Evolutionary conservation across 1,140 invertebrate genomes (phyloP), one percentile per base, ranked within the genome.

Genomic region (Gryon sp.): DNA sequence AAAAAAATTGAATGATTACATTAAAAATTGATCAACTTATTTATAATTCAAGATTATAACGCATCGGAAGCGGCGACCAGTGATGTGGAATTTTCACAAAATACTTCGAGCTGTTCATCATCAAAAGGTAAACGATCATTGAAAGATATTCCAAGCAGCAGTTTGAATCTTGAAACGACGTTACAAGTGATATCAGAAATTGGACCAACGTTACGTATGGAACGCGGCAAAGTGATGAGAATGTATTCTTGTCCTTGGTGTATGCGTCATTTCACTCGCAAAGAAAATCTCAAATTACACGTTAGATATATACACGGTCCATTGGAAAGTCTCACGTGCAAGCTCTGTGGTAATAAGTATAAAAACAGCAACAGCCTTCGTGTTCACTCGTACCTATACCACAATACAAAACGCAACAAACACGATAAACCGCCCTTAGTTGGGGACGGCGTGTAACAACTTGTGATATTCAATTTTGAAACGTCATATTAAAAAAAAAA

Each of bases 301-400:
- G 86, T 89, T 4, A 79, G 82, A 38, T 89, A 88, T 52, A 88
- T 88, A 52, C 88, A 89, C 41, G 87, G 87, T 4, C 88, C 88
- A 3, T 81, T 88, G 52, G 87, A 88, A 80, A 87, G 83, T 80
- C 82, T 89, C 11, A 87, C 86, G n/a, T 89, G 88, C 80, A 87
- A 87, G 62, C 82, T 87, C 24, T 89, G 88, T 69, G 87, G 86
- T 24, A 89, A 89, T 77, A 88, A 87, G 79, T 89, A 89, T 76
- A 89, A 89, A 55, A 90, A 89, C 59, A 88, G 87, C 60, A 90
- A 90, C 55, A 89, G 88, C 74, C 80, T 90, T 53, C 88, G 89
- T 53, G 89, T 90, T 46, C 89, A 90, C 78, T 87, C 88, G 66
- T 90, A 89, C 59, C 85, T 90, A 20, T 90, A 90, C 78, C 89